Percentiles rank a stretch among this genome's conserved stretches.
phyloP scores from a whole-genome alignment of 2,113 vertebrate species.

The Tragelaphus buxtoni region DNA sequence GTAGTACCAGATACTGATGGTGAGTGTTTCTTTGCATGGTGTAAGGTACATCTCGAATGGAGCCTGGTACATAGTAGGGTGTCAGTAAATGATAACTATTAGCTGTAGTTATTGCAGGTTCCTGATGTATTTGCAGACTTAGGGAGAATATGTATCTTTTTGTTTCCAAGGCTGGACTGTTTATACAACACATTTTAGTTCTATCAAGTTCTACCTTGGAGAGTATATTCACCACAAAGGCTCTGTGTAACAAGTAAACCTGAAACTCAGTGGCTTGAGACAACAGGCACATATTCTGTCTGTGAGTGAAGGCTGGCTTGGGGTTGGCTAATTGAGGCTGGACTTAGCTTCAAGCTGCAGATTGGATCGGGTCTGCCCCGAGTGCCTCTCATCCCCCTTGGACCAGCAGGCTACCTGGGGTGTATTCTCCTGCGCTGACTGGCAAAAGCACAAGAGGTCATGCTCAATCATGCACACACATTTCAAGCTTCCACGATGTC shows the following conservation, averaged over 20 bases:
- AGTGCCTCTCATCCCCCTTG: not conserved
- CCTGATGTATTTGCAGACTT: not conserved
- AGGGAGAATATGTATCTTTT: not conserved
- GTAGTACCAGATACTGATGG: not conserved
- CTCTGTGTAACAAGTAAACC: not conserved
- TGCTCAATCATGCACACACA: not conserved
- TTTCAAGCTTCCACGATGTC: not conserved
- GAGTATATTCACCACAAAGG: not conserved
- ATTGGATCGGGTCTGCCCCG: not conserved
- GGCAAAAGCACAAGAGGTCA: not conserved
- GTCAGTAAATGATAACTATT: not conserved
- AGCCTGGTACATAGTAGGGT: too few species aligned
- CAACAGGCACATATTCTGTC: not conserved
- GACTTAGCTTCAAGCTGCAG: not conserved
- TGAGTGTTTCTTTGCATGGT: too few species aligned
- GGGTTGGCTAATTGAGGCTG: not conserved
- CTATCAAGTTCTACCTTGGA: not conserved
- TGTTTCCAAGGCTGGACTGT: not conserved
- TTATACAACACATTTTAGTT: not conserved
- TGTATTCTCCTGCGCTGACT: not conserved
- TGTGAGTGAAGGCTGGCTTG: not conserved
- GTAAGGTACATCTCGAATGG: accelerated
- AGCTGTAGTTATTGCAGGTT: not conserved
- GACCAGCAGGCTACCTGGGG: not conserved
- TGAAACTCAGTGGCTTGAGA: not conserved